phyloP scores from a whole-genome alignment of 2,888 invertebrate species.

The Lochmaea capreae region DNA sequence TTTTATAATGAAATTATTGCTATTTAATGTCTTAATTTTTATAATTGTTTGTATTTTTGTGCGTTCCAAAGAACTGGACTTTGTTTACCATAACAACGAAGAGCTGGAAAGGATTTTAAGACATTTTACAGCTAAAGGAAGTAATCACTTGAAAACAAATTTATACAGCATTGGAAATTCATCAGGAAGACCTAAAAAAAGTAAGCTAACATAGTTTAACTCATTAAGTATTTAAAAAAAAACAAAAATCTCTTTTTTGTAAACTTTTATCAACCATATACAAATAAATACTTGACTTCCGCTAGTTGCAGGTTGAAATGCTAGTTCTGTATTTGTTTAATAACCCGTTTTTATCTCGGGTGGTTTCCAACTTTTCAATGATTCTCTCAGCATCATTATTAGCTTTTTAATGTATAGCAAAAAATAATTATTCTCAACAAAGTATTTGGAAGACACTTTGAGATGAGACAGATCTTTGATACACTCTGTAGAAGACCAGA shows the following conservation, averaged over 20 bases:
- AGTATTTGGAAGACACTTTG: too few species aligned
- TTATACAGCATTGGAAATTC: constrained; percentile 69
- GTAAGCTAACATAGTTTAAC: constrained; percentile 5
- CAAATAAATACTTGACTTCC: too few species aligned
- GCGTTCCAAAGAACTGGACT: constrained; percentile 48
- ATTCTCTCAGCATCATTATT: too few species aligned
- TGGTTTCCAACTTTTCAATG: too few species aligned
- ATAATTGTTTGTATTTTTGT: background rate
- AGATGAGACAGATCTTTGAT: too few species aligned
- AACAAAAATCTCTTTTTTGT: background rate
- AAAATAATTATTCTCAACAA: too few species aligned
- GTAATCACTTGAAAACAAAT: constrained; percentile 61
- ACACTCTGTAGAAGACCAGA: too few species aligned
- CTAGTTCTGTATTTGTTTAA: too few species aligned
- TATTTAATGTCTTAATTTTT: background rate
- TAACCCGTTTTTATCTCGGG: too few species aligned
- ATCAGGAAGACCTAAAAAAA: constrained; percentile 46
- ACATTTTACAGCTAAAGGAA: constrained; percentile 58
- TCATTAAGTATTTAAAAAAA: background rate
- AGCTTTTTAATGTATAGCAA: too few species aligned
- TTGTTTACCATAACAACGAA: constrained; percentile 66
- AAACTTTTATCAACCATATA: background rate
- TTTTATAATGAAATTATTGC: background rate
- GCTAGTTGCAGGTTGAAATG: too few species aligned
- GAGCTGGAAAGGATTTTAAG: constrained; percentile 63